Base-by-base conservation (phyloP, 2,888 invertebrate genomes). In the Trachelus iudaicus region DNA sequence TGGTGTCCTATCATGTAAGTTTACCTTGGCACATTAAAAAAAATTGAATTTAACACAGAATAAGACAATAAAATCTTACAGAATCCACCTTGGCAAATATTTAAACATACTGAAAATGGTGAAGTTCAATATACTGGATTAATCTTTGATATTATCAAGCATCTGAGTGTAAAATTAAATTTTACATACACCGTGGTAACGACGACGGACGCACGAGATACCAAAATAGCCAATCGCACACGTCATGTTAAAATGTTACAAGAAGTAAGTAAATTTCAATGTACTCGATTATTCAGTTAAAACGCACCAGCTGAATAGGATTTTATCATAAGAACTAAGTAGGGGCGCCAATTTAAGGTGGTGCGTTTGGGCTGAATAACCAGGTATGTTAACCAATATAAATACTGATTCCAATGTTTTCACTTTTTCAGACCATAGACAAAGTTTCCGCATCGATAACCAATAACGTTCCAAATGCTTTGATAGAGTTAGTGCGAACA, bases 1-100 rank as follows among this genome's bases (percentile, higher is more conserved):
- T 97, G 40, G 93, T 96, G 1, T 95, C 96, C 0, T 95, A 95
- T 88, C 95, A 97, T 91, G 97, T 97, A 92, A 93, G 94, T 90
- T 68, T 23, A 56, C 11, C 2, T 15, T 15, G 23, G 9, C 56
- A 23, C 23, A 1, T 2, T 56, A 40, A 23, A 15, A 23, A 56
- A 56, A 56, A 9, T 56, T 56, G 23, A 23, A 9, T 9, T 2
- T 56, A 2, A 56, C 9, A 6, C 6, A 56, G 2, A 2, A 15
- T 15, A 23, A 40, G 73, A 81, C 34, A 12, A 76, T 9, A 56
- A 34, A n/a, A 77, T 68, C 69, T 91, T 93, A 83, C 89, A 98
- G 97, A 96, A 96, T 92, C 97, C 97, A 0, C 97, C 97, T 0
- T 98, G 97, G 97, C 96, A 97, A 88, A 95, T 96, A 68, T 89